Evolutionary conservation across 2,113 vertebrate genomes (phyloP).

Genomic region (Dermatemys mawii): DNA sequence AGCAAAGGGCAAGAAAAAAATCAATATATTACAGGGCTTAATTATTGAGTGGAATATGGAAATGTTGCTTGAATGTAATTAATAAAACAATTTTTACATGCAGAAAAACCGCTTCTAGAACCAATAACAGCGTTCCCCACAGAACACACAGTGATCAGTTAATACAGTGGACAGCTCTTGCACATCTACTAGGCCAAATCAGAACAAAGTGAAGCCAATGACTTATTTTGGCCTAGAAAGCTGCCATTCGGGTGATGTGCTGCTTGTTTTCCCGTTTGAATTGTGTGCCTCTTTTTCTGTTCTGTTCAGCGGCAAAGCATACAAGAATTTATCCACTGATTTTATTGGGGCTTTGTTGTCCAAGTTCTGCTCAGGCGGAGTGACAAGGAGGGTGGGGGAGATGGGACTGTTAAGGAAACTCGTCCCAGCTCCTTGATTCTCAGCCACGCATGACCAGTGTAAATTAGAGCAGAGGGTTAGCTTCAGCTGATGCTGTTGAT

Average conservation of each 20-base stretch:
- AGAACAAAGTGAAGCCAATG: not conserved
- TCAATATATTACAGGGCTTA: not conserved
- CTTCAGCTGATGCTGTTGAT: no score
- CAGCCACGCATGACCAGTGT: not conserved
- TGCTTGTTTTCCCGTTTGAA: not conserved
- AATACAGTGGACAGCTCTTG: no score
- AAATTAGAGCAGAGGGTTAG: no score
- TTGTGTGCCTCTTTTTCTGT: not conserved
- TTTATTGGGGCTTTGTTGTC: not conserved
- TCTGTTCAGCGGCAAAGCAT: not conserved
- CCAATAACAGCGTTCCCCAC: not conserved
- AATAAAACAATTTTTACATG: not conserved
- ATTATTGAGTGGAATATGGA: not conserved
- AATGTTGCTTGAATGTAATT: not conserved
- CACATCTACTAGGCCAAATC: not conserved
- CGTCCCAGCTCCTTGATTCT: not conserved
- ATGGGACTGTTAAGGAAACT: not conserved
- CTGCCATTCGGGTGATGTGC: not conserved
- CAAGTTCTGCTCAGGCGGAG: not conserved
- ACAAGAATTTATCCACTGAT: not conserved
- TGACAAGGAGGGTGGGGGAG: rapidly evolving
- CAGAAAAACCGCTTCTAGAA: not conserved
- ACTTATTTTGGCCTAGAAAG: not conserved
- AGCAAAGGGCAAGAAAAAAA: not conserved
- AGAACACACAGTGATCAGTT: not conserved